Conservation (phyloP, 2,888 invertebrate genomes). For the Bibio marci region DNA sequence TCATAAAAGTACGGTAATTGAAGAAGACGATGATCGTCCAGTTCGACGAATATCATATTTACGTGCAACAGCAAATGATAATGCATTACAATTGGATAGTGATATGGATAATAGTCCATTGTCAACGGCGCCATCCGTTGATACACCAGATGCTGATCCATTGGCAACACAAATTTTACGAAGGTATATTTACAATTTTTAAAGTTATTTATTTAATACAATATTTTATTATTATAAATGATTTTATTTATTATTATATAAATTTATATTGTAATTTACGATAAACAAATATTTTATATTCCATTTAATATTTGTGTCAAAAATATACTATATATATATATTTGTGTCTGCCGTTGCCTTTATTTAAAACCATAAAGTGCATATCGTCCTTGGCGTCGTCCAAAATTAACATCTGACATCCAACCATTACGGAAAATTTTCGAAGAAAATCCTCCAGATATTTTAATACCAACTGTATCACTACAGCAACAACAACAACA, state of each 20-base stretch:
- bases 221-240: too few relatives aligned
- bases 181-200: constrained; percentile 33
- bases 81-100: constrained; percentile 55
- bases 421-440: constrained; percentile 60
- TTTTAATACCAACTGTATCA: constrained; percentile 13
- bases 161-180: constrained; percentile 34
- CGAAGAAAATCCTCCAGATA: constrained; percentile 48
- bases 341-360: too few relatives aligned
- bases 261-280: too few relatives aligned
- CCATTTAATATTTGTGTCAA: too few relatives aligned
- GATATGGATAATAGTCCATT: constrained; percentile 24
- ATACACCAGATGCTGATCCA: constrained; percentile 14
- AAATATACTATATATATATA: too few relatives aligned
- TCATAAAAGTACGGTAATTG: constrained; percentile 22
- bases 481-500: neutral
- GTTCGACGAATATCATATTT: constrained; percentile 86
- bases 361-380: too few relatives aligned
- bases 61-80: constrained; percentile 72
- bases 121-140: constrained; percentile 6
- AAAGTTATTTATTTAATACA: too few relatives aligned
- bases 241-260: too few relatives aligned
- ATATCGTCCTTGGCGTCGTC: constrained; percentile 71
- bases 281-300: too few relatives aligned
- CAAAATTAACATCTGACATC: constrained; percentile 62
- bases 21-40: constrained; percentile 67